These are phyloP conservation scores for Heteromyza rotundicornis DNA, from an alignment of 2,888 invertebrate genomes.

Conservation along the genomic window DNA sequence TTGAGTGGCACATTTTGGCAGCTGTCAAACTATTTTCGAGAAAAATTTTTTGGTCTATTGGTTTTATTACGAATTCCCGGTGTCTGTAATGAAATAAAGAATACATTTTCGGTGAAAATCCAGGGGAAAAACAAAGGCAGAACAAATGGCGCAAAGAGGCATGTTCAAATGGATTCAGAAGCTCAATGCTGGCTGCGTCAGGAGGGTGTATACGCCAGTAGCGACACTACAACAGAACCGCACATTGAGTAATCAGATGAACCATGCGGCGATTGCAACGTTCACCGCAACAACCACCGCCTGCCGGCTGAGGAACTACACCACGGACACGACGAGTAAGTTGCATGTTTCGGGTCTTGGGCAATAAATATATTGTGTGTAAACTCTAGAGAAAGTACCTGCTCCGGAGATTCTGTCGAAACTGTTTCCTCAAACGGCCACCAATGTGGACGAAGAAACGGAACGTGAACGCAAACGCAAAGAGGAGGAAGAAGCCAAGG, in stretches of 20 bases:
- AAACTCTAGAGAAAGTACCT: conserved; percentile 2
- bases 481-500: conserved; percentile 68
- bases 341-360: not conserved
- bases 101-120: not conserved
- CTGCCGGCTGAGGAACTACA: conserved; percentile 13
- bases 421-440: conserved; percentile 67
- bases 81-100: no score
- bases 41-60: no score
- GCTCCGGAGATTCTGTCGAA: conserved; percentile 64
- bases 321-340: conserved; percentile 38
- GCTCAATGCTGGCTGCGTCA: conserved; percentile 7
- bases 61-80: no score
- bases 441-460: conserved; percentile 64
- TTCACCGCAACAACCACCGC: not conserved
- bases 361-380: not conserved
- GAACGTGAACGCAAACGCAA: conserved; percentile 66
- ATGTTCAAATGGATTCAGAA: conserved; percentile 21
- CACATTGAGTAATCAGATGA: conserved; percentile 3
- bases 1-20: no score
- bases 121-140: no score
- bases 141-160: conserved; percentile 29
- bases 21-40: no score
- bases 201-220: not conserved
- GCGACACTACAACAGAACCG: conserved; percentile 2
- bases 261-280: conserved; percentile 16